These are phyloP conservation scores for Nomada ferruginata DNA, from an alignment of 2,888 invertebrate genomes.

Conservation along the genomic window DNA sequence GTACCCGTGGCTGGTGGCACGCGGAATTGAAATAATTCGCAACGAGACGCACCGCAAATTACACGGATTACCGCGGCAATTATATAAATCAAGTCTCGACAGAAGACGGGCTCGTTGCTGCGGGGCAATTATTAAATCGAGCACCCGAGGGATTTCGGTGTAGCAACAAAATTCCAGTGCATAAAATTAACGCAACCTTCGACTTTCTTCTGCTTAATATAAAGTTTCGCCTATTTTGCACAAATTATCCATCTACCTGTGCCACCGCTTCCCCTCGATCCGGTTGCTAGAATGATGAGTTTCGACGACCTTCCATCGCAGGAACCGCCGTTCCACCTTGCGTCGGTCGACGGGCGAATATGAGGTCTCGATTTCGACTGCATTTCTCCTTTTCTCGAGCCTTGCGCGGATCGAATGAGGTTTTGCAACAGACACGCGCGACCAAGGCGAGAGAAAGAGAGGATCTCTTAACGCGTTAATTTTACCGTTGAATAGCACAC, in stretches of 20 bases:
- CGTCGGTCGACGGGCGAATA: background rate
- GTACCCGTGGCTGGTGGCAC: conserved; percentile 13
- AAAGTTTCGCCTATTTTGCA: conserved; percentile 5
- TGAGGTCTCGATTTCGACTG: conserved; percentile 10
- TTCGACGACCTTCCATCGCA: background rate
- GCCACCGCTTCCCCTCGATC: background rate
- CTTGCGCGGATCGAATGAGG: conserved; percentile 6
- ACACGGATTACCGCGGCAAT: conserved; percentile 38
- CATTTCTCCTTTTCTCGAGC: conserved; percentile 28
- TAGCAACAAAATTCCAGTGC: background rate
- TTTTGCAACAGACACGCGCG: conserved; percentile 28
- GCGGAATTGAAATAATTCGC: conserved; percentile 28
- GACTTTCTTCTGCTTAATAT: background rate
- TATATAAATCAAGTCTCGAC: conserved; percentile 21
- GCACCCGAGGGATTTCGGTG: background rate
- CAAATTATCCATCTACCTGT: background rate
- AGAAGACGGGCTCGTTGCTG: conserved; percentile 30
- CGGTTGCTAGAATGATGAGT: background rate
- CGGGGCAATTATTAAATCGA: background rate
- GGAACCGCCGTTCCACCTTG: background rate
- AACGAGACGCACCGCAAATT: conserved; percentile 40
- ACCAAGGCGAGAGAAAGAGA: conserved; percentile 39
- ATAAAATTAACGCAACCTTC: background rate
- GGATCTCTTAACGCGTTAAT: conserved; percentile 35
- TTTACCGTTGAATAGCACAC: conserved; percentile 60